These are phyloP conservation scores for Mungos mungo DNA, from an alignment of 2,113 vertebrate genomes.

Conservation along the genomic window DNA sequence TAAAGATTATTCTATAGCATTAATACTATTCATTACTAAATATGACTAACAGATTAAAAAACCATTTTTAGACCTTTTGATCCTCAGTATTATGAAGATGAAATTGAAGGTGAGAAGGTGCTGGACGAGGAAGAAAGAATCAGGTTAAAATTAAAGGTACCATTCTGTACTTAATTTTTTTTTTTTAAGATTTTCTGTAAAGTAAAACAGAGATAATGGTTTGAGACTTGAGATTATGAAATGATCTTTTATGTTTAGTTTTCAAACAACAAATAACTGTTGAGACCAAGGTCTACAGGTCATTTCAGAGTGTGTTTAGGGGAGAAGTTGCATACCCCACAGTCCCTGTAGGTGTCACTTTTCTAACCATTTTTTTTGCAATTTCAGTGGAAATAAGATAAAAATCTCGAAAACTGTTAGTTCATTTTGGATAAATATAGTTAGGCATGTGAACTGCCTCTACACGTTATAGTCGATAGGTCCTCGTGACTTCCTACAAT, in stretches of 20 bases:
- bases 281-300: background rate
- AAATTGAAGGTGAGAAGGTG: conserved; percentile 98
- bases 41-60: conserved; percentile 49
- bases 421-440: background rate
- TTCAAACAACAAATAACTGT: background rate
- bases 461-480: background rate
- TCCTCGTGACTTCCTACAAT: background rate
- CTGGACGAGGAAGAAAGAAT: conserved; percentile 96
- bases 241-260: background rate
- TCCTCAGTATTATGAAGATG: conserved; percentile 97
- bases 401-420: conserved; percentile 6
- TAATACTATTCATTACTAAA: background rate
- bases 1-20: background rate
- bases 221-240: background rate
- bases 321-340: background rate
- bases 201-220: background rate
- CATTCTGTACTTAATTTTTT: background rate
- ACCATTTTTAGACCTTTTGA: conserved; percentile 92
- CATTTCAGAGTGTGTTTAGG: background rate
- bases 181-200: background rate
- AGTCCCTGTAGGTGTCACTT: background rate
- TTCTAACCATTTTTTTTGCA: background rate
- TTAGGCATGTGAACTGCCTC: background rate
- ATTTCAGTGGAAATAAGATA: background rate
- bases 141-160: conserved; percentile 95